These are phyloP conservation scores for Rhamnusium bicolor DNA, from an alignment of 2,888 invertebrate genomes.

Conservation along the genomic window DNA sequence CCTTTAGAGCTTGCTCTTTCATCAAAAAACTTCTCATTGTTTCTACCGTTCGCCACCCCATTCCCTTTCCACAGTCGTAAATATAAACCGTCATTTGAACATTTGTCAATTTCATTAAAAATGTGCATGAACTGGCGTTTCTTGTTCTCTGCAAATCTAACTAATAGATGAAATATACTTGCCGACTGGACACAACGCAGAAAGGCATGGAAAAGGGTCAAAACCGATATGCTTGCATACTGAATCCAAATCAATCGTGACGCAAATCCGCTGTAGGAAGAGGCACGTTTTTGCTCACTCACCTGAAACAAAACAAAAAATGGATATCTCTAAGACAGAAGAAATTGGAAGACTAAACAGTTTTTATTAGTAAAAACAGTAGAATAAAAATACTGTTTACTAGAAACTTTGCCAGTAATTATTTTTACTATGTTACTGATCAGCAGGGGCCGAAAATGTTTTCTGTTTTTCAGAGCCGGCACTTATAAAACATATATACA, in stretches of 20 bases:
- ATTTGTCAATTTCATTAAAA: neutral
- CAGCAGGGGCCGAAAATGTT: too few relatives aligned
- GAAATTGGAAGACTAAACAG: neutral
- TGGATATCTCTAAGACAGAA: too few relatives aligned
- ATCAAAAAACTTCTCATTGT: too few relatives aligned
- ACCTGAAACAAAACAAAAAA: constrained; percentile 26
- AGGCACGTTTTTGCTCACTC: constrained; percentile 4
- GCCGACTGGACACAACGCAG: constrained; percentile 9
- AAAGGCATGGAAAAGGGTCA: neutral
- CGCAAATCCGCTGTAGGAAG: neutral
- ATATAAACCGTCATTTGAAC: neutral
- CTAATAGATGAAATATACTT: constrained; percentile 22
- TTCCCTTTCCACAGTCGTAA: neutral
- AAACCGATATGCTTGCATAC: neutral
- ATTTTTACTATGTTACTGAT: too few relatives aligned
- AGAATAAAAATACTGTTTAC: too few relatives aligned
- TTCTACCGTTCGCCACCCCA: too few relatives aligned
- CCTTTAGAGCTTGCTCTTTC: too few relatives aligned
- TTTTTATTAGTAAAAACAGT: too few relatives aligned
- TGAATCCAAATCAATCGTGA: constrained; percentile 19
- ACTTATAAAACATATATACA: too few relatives aligned
- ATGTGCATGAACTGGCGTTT: neutral
- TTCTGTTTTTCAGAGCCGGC: too few relatives aligned
- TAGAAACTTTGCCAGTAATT: too few relatives aligned
- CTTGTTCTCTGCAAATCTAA: neutral